Percentiles rank a stretch among this genome's conserved stretches.
Conservation (phyloP, 2,888 invertebrate species). For the Mimas tiliae region DNA sequence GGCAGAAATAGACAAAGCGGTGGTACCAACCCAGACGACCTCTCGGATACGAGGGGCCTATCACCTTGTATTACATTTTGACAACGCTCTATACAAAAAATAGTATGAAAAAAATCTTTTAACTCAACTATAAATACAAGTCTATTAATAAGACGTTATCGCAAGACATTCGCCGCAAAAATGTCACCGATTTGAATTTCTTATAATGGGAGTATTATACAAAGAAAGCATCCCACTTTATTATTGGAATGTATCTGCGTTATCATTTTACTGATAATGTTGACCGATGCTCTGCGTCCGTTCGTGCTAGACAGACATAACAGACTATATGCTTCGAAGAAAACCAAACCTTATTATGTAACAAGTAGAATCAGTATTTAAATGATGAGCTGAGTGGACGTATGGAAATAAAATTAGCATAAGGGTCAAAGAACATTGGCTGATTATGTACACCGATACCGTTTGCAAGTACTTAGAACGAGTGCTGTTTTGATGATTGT, state of each 20-base stretch:
- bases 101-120: background rate
- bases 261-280: conserved; percentile 72
- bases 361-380: conserved; percentile 38
- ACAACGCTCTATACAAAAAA: background rate
- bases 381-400: conserved; percentile 26
- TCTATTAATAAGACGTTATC: conserved; percentile 5
- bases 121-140: background rate
- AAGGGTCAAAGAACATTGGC: conserved; percentile 79
- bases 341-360: conserved; percentile 42
- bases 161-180: background rate
- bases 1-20: no score
- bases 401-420: conserved; percentile 38
- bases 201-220: conserved; percentile 44
- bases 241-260: conserved; percentile 76
- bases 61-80: no score
- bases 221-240: conserved; percentile 72
- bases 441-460: conserved; percentile 65
- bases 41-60: no score
- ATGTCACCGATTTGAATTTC: conserved; percentile 17
- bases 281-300: conserved; percentile 61
- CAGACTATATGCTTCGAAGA: conserved; percentile 33
- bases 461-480: conserved; percentile 60
- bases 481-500: conserved; percentile 49
- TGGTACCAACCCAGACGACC: no score
- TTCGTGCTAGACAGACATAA: conserved; percentile 46